phyloP scores from a whole-genome alignment of 2,113 vertebrate species.

The Leucosticte australis region DNA sequence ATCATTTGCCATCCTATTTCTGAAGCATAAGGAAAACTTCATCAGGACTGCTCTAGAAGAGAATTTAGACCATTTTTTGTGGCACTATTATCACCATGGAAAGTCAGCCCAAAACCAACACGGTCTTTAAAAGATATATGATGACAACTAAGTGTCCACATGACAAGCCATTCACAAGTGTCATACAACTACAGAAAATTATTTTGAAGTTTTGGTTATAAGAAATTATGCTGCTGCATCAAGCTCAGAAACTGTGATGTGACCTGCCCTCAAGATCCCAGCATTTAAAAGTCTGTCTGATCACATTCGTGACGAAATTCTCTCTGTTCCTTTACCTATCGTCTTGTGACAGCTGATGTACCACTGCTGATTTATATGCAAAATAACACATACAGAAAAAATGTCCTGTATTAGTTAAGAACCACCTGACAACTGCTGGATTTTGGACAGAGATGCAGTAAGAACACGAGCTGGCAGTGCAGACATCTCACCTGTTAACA shows the following conservation, averaged over 20 bases:
- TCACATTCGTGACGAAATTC: not conserved
- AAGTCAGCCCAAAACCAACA: not conserved
- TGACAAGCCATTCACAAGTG: not conserved
- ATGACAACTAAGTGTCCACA: not conserved
- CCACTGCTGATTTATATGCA: not conserved
- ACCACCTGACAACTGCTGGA: not conserved
- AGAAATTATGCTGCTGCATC: not conserved
- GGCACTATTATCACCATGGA: not conserved
- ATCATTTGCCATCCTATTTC: not conserved
- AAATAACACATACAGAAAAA: not conserved
- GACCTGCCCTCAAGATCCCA: not conserved
- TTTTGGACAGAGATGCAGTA: not conserved
- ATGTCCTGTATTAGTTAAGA: not conserved
- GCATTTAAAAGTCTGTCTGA: not conserved
- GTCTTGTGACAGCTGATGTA: not conserved
- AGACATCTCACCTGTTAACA: conserved; percentile 67
- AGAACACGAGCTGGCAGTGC: not conserved
- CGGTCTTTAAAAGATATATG: not conserved
- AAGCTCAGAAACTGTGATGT: not conserved
- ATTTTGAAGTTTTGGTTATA: not conserved
- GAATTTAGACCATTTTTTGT: not conserved
- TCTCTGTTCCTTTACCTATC: not conserved
- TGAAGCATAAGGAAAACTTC: not conserved
- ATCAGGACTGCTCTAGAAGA: not conserved
- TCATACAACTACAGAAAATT: not conserved